These are phyloP conservation scores for Sesia bembeciformis DNA, from an alignment of 2,888 invertebrate species.

Conservation along the genomic window DNA sequence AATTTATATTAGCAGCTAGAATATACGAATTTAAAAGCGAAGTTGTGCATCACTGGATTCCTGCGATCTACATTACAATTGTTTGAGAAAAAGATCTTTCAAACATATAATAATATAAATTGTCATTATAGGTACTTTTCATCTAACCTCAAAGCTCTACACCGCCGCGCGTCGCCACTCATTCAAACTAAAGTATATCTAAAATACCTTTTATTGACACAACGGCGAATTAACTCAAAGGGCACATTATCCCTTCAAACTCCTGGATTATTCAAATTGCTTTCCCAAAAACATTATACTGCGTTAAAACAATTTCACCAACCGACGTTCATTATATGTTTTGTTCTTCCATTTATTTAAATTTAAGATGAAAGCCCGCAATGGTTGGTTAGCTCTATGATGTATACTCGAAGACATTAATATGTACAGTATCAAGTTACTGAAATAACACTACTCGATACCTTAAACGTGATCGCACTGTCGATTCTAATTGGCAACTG, in stretches of 20 bases:
- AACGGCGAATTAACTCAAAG: slow-evolving; percentile 12
- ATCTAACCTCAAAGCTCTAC: too few species aligned
- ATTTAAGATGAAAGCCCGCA: slow-evolving; percentile 47
- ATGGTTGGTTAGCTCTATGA: slow-evolving; percentile 58
- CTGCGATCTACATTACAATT: too few species aligned
- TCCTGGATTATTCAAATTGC: slow-evolving; percentile 15
- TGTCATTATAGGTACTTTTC: too few species aligned
- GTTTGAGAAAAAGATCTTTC: too few species aligned
- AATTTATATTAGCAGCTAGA: too few species aligned
- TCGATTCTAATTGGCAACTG: slow-evolving; percentile 40
- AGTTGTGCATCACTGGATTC: too few species aligned
- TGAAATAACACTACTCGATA: slow-evolving; percentile 34
- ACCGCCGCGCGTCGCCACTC: too few species aligned
- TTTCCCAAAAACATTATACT: slow-evolving; percentile 12
- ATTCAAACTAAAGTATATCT: too few species aligned
- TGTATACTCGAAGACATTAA: slow-evolving; percentile 47
- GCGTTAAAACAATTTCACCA: slow-evolving; percentile 27
- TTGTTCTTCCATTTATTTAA: slow-evolving; percentile 57
- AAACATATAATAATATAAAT: too few species aligned
- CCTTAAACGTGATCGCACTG: slow-evolving; percentile 57
- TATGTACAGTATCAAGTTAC: slow-evolving; percentile 63
- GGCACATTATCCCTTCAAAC: slow-evolving; percentile 12
- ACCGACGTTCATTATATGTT: slow-evolving; percentile 31
- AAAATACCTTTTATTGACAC: slow-evolving; percentile 5
- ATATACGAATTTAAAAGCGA: too few species aligned